These are phyloP conservation scores for Pararge aegeria DNA, from an alignment of 1,140 invertebrate genomes.

Conservation along the genomic window DNA sequence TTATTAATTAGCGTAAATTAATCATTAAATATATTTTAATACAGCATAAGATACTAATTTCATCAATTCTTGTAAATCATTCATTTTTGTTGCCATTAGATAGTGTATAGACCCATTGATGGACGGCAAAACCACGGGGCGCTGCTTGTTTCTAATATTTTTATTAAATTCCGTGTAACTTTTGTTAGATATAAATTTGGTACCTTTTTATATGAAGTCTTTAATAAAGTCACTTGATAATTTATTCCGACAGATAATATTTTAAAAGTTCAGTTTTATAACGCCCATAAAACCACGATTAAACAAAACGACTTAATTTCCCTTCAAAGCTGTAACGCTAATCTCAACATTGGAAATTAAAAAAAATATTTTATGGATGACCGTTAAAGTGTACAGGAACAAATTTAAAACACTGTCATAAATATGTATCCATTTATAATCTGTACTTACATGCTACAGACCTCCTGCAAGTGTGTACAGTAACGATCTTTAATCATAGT, in stretches of 20 bases:
- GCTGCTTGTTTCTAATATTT: too few species aligned
- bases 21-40: too few species aligned
- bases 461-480: constrained; percentile 24
- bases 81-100: too few species aligned
- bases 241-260: constrained; percentile 8
- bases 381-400: constrained; percentile 22
- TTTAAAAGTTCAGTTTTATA: constrained; percentile 20
- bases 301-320: constrained; percentile 19
- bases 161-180: too few species aligned
- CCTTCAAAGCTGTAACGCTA: constrained; percentile 11
- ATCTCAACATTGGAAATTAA: constrained; percentile 21
- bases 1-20: too few species aligned
- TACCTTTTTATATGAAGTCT: too few species aligned
- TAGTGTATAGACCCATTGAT: too few species aligned
- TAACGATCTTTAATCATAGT: constrained; percentile 36
- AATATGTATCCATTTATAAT: constrained; percentile 28
- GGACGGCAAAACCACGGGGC: too few species aligned
- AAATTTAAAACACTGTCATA: constrained; percentile 24
- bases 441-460: constrained; percentile 24
- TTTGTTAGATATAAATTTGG: too few species aligned
- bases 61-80: too few species aligned
- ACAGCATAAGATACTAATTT: too few species aligned
- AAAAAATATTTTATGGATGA: constrained; percentile 23
- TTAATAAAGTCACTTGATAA: too few species aligned
- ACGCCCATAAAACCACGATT: constrained; percentile 20